A percentile compares a stretch with the other conserved stretches of the same genome.
Conservation (phyloP, 2,113 vertebrate genomes). For the Hoplias malabaricus region DNA sequence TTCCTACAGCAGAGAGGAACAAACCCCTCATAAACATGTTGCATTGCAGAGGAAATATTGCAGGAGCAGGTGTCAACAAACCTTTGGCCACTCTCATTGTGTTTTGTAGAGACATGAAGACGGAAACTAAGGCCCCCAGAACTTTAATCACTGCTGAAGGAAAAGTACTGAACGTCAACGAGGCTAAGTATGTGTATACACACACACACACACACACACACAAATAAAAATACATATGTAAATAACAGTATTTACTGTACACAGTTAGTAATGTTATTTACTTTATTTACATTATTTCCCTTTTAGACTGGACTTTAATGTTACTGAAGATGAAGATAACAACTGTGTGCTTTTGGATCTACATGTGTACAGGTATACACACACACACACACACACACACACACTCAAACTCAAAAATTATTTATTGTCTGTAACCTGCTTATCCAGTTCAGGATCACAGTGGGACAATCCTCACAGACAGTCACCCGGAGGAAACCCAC, state of each 20-base stretch:
- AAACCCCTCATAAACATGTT: too few species aligned
- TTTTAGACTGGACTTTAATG: constrained; percentile 81
- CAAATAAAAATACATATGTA: not conserved
- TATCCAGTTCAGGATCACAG: too few species aligned
- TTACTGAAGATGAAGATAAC: constrained; percentile 84
- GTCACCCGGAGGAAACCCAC: too few species aligned
- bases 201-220: not conserved
- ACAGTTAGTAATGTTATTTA: too few species aligned
- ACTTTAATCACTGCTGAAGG: constrained; percentile 82
- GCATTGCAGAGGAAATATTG: too few species aligned
- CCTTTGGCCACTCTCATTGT: constrained; percentile 9
- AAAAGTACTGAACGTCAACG: constrained; percentile 85
- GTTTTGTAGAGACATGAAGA: constrained; percentile 68
- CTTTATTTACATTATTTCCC: constrained; percentile 14
- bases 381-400: too few species aligned
- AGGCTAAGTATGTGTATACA: constrained; percentile 81
- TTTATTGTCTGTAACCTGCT: too few species aligned
- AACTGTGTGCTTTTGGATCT: constrained; percentile 82
- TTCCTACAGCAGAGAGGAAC: too few species aligned
- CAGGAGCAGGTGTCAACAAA: not conserved
- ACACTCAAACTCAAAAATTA: too few species aligned
- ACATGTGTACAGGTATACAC: constrained; percentile 83
- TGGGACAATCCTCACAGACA: too few species aligned
- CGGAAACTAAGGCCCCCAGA: constrained; percentile 67
- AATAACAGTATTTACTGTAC: not conserved